Evolutionary conservation across 2,113 vertebrate species (phyloP).

Genomic region (Cyprinus carpio): DNA sequence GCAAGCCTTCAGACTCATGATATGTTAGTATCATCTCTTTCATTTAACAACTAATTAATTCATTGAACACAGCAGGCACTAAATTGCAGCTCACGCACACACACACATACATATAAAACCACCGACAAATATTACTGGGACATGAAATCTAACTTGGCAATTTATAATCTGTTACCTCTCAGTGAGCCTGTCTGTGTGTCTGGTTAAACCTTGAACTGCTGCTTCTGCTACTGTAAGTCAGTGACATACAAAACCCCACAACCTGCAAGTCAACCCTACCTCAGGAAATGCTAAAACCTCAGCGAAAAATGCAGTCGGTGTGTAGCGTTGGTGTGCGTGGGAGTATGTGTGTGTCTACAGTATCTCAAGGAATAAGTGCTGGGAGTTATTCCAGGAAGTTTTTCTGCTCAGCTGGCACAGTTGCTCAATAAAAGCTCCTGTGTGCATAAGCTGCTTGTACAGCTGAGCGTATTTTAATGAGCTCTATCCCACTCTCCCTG

Average conservation of each 20-base stretch:
- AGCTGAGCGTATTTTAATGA: conserved; percentile 63
- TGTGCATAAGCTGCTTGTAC: conserved; percentile 60
- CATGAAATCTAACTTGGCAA: neutral
- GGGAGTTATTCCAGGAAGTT: conserved; percentile 37
- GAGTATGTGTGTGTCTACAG: conserved; percentile 22
- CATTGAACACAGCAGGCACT: neutral
- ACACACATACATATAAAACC: too few species aligned
- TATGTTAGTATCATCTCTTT: neutral
- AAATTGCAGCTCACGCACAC: neutral
- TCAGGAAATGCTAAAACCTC: conserved; percentile 30
- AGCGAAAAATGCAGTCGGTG: neutral
- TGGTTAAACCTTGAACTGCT: conserved; percentile 11
- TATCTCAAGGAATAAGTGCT: neutral
- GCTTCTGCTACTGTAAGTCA: neutral
- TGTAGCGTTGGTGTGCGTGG: conserved; percentile 7
- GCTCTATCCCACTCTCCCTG: conserved; percentile 57
- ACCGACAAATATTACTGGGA: too few species aligned
- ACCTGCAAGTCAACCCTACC: conserved; percentile 13
- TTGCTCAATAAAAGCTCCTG: conserved; percentile 40
- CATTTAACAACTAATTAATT: neutral
- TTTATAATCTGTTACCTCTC: neutral
- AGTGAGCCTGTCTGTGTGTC: neutral
- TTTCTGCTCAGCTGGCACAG: conserved; percentile 39
- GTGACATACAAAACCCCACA: conserved; percentile 26
- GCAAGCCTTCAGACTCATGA: neutral